These are phyloP conservation scores for Squalus acanthias DNA, from an alignment of 2,797 vertebrate species.

Conservation along the genomic window DNA sequence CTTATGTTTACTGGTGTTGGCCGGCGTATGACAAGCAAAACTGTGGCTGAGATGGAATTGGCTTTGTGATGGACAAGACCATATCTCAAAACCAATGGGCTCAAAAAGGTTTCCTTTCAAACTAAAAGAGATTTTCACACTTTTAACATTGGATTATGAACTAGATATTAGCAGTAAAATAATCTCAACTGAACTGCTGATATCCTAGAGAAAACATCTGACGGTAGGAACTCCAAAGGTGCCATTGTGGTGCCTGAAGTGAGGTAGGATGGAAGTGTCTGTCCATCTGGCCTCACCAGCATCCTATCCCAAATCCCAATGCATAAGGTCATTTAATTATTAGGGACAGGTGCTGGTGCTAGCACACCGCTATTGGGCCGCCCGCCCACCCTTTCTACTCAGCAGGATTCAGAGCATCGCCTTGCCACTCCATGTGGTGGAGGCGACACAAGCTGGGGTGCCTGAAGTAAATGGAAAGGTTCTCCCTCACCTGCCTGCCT, in stretches of 20 bases:
- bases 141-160: not conserved
- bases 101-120: not conserved
- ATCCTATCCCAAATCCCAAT: not conserved
- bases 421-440: not conserved
- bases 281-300: not conserved
- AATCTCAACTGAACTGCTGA: not conserved
- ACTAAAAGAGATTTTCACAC: not conserved
- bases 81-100: not conserved
- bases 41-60: not conserved
- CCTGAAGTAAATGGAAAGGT: not conserved
- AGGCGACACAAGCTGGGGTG: not conserved
- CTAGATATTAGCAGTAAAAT: not conserved
- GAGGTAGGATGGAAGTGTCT: not conserved
- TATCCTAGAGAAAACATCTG: not conserved
- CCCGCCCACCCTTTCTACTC: not conserved
- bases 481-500: not conserved
- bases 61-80: not conserved
- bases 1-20: not conserved
- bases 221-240: not conserved
- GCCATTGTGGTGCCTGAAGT: not conserved
- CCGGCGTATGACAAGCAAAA: not conserved
- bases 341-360: not conserved
- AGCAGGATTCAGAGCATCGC: not conserved
- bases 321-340: not conserved
- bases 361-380: too few relatives aligned